Base-by-base conservation (phyloP, 2,888 invertebrate genomes). In the Zeuzera pyrina region DNA sequence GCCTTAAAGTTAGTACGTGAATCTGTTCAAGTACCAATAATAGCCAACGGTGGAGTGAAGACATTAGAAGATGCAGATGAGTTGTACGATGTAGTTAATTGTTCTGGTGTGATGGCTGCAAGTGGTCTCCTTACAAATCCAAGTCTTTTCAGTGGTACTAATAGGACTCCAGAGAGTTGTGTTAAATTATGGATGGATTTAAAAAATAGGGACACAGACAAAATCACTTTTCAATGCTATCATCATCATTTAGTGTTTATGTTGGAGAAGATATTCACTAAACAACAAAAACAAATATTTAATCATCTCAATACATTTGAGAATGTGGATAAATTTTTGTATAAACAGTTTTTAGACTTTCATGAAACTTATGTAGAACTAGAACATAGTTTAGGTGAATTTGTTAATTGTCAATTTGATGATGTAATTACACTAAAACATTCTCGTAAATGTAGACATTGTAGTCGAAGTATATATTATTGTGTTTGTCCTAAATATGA, bases 201-300 rank as follows among this genome's bases (percentile, higher is more conserved):
- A 40, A 89, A 89, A 36, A 77, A 89, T 36, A 57, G 84, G 25
- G 84, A 87, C 13, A 73, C 81, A 41, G 88, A 91, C 24, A 74
- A 68, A 34, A 88, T 92, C 34, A 87, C 89, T 30, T 97, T 93
- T 67, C 89, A 92, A 45, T 90, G 89, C 57, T 95, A 98, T 57
- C 98, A 98, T 74, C 97, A 98, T 64, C 98, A 98, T 76, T 86
- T 98, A 41, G 94, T 95, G 30, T 97, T 95, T 64, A 98, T 98
- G 98, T 85, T 95, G 53, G 95, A 96, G 53, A 91, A 91, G 67
- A 62, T 91, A 22, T 81, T 97, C 47, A 85, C 88, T 0, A 91
- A 90, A 52, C 71, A 86, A 30, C 88, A 93, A 51, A 89, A 93
- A 52, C 81, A 88, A 43, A 71, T 89, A 29, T 96, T 98, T 57